Evolutionary conservation across 2,113 vertebrate genomes (phyloP).

Genomic region (Phrynocephalus versicolor): DNA sequence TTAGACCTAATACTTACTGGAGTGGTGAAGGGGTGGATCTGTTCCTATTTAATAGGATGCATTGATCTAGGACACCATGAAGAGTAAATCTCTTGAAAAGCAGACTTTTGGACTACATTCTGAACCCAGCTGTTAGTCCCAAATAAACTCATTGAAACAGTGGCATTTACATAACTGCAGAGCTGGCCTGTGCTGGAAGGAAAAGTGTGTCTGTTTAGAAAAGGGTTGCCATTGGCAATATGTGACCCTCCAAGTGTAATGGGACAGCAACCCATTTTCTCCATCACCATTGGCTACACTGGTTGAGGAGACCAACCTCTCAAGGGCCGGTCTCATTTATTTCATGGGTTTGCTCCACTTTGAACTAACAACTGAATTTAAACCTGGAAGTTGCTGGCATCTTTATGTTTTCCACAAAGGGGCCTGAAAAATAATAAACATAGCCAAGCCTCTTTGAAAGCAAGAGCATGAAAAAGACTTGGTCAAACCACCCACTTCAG

Average conservation of each 20-base stretch:
- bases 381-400: constrained; percentile 6
- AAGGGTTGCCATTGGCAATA: no score
- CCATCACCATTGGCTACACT: no score
- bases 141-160: no score
- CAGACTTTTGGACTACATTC: constrained; percentile 1
- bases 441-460: constrained; percentile 9
- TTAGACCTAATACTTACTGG: constrained; percentile 29
- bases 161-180: no score
- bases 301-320: no score
- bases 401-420: constrained; percentile 4
- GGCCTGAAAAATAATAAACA: constrained; percentile 46
- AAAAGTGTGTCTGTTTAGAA: constrained; percentile 38
- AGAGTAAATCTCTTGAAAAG: constrained; percentile 45
- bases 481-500: not conserved
- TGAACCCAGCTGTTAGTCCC: not conserved
- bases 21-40: not conserved
- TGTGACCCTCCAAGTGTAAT: no score
- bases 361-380: no score
- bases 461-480: fast-evolving
- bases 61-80: constrained; percentile 35
- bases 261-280: no score
- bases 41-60: constrained; percentile 50
- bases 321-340: no score
- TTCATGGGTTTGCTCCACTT: no score
- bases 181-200: no score